phyloP scores from a whole-genome alignment of 2,888 invertebrate species.

The Malthinus seriepunctatus region DNA sequence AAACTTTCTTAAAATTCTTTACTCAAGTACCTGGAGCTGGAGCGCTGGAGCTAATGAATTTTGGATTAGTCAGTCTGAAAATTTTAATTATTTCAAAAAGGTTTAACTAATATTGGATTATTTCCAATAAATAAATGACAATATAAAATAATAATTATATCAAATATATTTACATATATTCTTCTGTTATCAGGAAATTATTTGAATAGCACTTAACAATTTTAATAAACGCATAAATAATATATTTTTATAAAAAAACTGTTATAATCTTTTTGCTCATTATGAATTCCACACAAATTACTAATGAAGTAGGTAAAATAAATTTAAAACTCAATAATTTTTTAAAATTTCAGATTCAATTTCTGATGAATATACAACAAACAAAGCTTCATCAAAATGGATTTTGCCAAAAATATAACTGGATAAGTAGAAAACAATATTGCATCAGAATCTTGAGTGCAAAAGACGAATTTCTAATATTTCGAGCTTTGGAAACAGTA shows the following conservation, averaged over 20 bases:
- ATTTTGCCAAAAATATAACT: conserved; percentile 41
- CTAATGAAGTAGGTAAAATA: conserved; percentile 37
- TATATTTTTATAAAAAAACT: background rate
- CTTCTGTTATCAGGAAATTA: too few species aligned
- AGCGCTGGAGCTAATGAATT: too few species aligned
- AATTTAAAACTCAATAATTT: background rate
- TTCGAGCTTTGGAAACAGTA: conserved; percentile 43
- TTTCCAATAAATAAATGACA: too few species aligned
- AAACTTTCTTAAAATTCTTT: too few species aligned
- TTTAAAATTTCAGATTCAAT: conserved; percentile 40
- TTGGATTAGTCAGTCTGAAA: too few species aligned
- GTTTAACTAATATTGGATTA: too few species aligned
- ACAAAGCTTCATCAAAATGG: conserved; percentile 39
- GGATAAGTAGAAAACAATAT: conserved; percentile 44
- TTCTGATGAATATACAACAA: conserved; percentile 47
- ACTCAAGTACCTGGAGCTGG: too few species aligned
- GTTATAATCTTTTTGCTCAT: background rate
- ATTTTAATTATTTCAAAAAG: too few species aligned
- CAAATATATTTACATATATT: too few species aligned
- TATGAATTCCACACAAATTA: conserved; percentile 33
- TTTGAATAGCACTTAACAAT: background rate
- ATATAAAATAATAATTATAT: too few species aligned
- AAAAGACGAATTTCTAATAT: conserved; percentile 44
- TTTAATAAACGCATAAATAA: background rate
- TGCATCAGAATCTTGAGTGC: conserved; percentile 41